Evolutionary conservation across 1,140 invertebrate genomes (phyloP), one percentile per base, ranked within the genome.

Genomic region (Zaprionus tsacasi): DNA sequence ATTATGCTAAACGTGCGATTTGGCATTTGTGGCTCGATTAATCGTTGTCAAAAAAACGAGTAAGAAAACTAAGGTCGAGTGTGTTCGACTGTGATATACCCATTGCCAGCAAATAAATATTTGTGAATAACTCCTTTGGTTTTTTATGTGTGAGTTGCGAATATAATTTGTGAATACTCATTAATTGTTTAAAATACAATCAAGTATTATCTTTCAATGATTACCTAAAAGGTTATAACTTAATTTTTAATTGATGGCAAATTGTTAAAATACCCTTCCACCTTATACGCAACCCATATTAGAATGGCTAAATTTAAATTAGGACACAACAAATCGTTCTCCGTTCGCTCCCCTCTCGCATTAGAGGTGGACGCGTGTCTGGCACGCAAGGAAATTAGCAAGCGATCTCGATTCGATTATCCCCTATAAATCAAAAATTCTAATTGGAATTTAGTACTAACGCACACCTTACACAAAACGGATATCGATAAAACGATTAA

Each of bases 261-360:
- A 21, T 21, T 30, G 27, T 30, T 30, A 2, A 30, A 30, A 30
- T 30, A 30, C 27, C 3, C 27, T 30, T 30, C 3, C 4, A 30
- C 27, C 27, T 3, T 30, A 30, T 30, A 4, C 2, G 25, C 11
- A n/a, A n/a, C n/a, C 5, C 11, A 40, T 5, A 38, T 11, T 4
- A 38, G 54, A 52, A 75, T 50, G 73, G 78, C 82, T 87, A 88
- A 83, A 68, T 71, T 88, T 88, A 87, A 82, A 87, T 50, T 40
- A 40, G 38, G 11, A 58, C 17, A 27, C 61, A 36, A 1, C 25
- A 35, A 17, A 17, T 17, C 57, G 17, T 64, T 13, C 15, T 48
- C 36, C 65, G 30, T 27, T 30, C 25, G 13, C 48, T 2, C 7
- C 33, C 33, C 40, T 7, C 27, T 38, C 55, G 60, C 43, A 73